Conservation (phyloP, 2,113 vertebrate species). For the Brachionichthys hirsutus region DNA sequence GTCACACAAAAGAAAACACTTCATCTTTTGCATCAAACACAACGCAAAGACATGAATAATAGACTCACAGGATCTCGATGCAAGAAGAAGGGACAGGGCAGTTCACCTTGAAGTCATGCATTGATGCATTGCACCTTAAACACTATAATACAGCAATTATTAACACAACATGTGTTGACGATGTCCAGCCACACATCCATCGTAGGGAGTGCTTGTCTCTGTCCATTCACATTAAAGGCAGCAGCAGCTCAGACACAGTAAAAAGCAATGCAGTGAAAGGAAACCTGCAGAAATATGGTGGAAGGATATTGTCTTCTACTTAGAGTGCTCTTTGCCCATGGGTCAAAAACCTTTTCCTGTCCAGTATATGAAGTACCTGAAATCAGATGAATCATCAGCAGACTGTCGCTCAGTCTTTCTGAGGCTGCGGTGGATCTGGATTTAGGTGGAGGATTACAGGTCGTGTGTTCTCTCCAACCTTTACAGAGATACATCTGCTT, state of each 20-base stretch:
- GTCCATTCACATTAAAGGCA: neutral
- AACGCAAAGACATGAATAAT: conserved; percentile 17
- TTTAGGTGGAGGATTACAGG: neutral
- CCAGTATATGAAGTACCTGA: no score
- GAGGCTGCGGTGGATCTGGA: neutral
- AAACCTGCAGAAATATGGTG: no score
- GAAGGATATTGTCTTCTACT: no score
- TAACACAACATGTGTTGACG: neutral
- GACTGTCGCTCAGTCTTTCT: conserved; percentile 4
- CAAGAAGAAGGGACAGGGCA: conserved; percentile 2
- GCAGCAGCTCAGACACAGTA: no score
- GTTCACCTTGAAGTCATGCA: conserved; percentile 10
- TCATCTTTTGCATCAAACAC: conserved; percentile 26
- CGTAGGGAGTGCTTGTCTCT: neutral
- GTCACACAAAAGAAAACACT: conserved; percentile 5
- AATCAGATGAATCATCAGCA: neutral
- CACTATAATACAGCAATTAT: conserved; percentile 35
- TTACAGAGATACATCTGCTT: conserved; percentile 18
- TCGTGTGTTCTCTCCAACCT: neutral
- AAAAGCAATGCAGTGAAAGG: no score
- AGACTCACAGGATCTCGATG: conserved; percentile 23
- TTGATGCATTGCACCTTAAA: conserved; percentile 42
- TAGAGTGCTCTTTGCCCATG: neutral
- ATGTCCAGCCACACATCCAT: conserved; percentile 1
- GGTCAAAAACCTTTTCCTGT: no score